These are phyloP conservation scores for Condylostylus longicornis DNA, from an alignment of 1,140 invertebrate genomes.

Conservation along the genomic window DNA sequence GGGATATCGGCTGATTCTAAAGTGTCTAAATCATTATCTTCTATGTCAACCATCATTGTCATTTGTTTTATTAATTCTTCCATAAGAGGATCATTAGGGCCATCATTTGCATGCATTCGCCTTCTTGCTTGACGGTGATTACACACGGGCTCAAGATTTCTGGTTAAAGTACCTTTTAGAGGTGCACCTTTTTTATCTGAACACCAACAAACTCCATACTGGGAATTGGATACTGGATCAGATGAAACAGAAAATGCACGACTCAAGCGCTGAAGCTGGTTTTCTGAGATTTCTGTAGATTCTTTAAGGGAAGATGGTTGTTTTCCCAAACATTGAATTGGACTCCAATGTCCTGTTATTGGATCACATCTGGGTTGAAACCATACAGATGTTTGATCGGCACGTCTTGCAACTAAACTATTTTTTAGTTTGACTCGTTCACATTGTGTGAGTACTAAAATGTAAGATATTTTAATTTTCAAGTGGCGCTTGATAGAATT, in stretches of 20 bases:
- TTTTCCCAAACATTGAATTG: slow-evolving; percentile 57
- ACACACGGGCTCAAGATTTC: slow-evolving; percentile 53
- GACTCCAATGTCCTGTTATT: slow-evolving; percentile 56
- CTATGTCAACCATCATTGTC: slow-evolving; percentile 38
- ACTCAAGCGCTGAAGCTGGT: neutral
- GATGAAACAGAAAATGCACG: no score
- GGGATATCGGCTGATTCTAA: slow-evolving; percentile 15
- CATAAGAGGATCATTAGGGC: slow-evolving; percentile 33
- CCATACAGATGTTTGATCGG: slow-evolving; percentile 34
- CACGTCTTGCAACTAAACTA: slow-evolving; percentile 49
- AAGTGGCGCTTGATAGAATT: neutral
- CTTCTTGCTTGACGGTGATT: slow-evolving; percentile 59
- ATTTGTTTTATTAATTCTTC: slow-evolving; percentile 50
- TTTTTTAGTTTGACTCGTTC: slow-evolving; percentile 64
- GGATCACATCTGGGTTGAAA: slow-evolving; percentile 59
- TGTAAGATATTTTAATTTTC: slow-evolving; percentile 1
- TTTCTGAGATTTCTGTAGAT: neutral
- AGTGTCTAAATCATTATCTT: slow-evolving; percentile 28
- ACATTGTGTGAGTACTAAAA: slow-evolving; percentile 55
- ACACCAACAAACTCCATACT: slow-evolving; percentile 63
- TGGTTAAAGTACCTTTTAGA: slow-evolving; percentile 56
- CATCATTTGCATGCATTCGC: slow-evolving; percentile 24
- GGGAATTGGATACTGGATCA: slow-evolving; percentile 6
- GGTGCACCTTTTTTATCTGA: slow-evolving; percentile 64
- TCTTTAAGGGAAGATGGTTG: slow-evolving; percentile 12